Evolutionary conservation across 2,888 invertebrate species (phyloP).

Genomic region (Leptopilina syphax): DNA sequence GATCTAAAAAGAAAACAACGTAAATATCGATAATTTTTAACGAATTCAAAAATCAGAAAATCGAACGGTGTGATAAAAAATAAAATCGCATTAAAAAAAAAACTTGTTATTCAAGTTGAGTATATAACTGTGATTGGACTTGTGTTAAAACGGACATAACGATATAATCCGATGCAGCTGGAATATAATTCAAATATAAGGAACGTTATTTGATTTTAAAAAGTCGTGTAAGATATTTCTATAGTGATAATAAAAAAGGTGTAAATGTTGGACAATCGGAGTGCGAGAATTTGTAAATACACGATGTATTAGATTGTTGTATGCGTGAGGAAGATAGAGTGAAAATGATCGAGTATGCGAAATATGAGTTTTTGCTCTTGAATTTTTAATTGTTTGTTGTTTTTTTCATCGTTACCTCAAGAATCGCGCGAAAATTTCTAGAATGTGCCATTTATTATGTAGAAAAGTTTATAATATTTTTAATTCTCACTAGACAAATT

Average conservation of each 20-base stretch:
- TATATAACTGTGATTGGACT: constrained; percentile 60
- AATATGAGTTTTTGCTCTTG: constrained; percentile 43
- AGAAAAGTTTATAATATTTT: constrained; percentile 3
- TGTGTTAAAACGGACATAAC: constrained; percentile 7
- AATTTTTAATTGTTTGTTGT: constrained; percentile 22
- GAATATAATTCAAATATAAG: neutral
- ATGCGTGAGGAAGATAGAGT: neutral
- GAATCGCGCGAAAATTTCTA: constrained; percentile 19
- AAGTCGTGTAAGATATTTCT: constrained; percentile 38
- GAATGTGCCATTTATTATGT: constrained; percentile 20
- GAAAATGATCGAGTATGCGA: constrained; percentile 46
- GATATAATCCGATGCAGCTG: constrained; percentile 6
- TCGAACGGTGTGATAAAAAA: constrained; percentile 9
- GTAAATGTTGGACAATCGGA: constrained; percentile 41
- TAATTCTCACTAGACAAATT: too few relatives aligned
- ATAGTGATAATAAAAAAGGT: constrained; percentile 11
- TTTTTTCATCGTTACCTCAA: constrained; percentile 28
- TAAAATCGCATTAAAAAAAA: constrained; percentile 5
- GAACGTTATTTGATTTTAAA: constrained; percentile 23
- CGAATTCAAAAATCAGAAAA: neutral
- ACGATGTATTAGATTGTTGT: constrained; percentile 28
- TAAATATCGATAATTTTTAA: neutral
- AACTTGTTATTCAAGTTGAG: constrained; percentile 42
- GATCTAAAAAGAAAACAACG: too few relatives aligned
- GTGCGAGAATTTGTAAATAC: constrained; percentile 44